Evolutionary conservation across 1,140 invertebrate species (phyloP).

Genomic region (Acromyrmex heyeri): DNA sequence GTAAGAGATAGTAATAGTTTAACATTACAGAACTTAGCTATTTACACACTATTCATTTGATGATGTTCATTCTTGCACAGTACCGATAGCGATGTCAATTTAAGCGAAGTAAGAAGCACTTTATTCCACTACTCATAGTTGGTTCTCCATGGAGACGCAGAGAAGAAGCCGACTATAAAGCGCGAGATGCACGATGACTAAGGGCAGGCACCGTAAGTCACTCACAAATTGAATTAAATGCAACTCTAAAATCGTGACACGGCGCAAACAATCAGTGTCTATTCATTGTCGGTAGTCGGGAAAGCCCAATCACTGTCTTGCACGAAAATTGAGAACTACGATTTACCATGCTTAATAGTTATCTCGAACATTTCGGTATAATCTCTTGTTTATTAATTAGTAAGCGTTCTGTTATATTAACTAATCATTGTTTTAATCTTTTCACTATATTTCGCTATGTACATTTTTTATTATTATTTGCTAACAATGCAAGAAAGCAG

Average conservation of each 20-base stretch:
- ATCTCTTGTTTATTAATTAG: constrained; percentile 21
- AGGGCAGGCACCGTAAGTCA: constrained; percentile 73
- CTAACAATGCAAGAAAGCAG: background rate
- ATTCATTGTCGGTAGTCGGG: constrained; percentile 64
- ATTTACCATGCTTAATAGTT: constrained; percentile 23
- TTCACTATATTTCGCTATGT: background rate
- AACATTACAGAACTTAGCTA: background rate
- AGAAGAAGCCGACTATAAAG: constrained; percentile 61
- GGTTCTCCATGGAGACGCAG: constrained; percentile 7
- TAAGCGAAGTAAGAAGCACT: constrained; percentile 29
- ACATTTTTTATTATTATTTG: background rate
- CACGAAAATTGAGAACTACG: constrained; percentile 56
- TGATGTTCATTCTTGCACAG: constrained; percentile 65
- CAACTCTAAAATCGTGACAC: constrained; percentile 74
- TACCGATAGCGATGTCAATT: constrained; percentile 27
- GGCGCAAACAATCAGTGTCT: constrained; percentile 74
- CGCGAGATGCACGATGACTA: constrained; percentile 70
- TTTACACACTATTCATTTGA: constrained; percentile 65
- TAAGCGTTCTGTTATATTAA: background rate
- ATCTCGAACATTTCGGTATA: constrained; percentile 4
- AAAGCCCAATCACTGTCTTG: constrained; percentile 55
- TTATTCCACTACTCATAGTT: constrained; percentile 45
- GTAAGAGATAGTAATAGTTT: background rate
- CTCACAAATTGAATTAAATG: constrained; percentile 77
- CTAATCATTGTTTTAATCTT: background rate